Evolutionary conservation across 37 sponge, comb jelly and placozoan species (phyloP).

Genomic region (Diacarnus erythraeanus): DNA sequence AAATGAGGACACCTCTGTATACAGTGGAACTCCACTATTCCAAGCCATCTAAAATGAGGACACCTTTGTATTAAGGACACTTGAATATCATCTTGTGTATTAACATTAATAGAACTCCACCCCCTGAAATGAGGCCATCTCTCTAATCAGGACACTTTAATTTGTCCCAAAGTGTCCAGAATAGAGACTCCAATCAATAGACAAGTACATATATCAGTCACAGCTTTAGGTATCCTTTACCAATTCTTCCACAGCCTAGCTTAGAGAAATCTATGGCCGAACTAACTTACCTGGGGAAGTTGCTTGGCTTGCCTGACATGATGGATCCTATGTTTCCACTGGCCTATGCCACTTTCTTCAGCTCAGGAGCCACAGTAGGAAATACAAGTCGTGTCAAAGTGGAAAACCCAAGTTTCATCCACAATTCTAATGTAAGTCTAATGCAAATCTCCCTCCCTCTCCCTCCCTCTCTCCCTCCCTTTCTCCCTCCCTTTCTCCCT

Average conservation of each 20-base stretch:
- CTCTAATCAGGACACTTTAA: too few species aligned
- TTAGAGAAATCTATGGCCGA: slow-evolving; percentile 51
- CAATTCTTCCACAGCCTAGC: slow-evolving; percentile 1
- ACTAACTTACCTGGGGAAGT: slow-evolving; percentile 41
- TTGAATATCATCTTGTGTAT: too few species aligned
- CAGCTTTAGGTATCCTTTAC: too few species aligned
- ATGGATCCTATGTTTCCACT: slow-evolving; percentile 58
- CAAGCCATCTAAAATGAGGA: too few species aligned
- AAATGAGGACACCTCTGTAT: too few species aligned
- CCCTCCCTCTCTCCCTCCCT: background rate
- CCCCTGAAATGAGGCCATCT: too few species aligned
- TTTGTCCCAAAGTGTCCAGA: too few species aligned
- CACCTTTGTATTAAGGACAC: too few species aligned
- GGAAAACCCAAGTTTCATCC: background rate
- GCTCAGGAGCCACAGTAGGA: background rate
- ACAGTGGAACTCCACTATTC: too few species aligned
- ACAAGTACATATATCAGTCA: too few species aligned
- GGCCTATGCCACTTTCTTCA: slow-evolving; percentile 53
- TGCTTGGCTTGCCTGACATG: slow-evolving; percentile 56
- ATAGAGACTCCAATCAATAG: too few species aligned
- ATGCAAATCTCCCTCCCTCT: background rate
- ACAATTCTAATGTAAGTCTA: background rate
- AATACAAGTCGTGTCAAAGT: background rate
- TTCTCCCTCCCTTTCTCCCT: background rate
- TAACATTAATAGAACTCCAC: too few species aligned